Percentiles rank a stretch among this genome's conserved stretches.
Evolutionary conservation across 2,113 vertebrate genomes (phyloP).

Genomic region (Podarcis raffonei): DNA sequence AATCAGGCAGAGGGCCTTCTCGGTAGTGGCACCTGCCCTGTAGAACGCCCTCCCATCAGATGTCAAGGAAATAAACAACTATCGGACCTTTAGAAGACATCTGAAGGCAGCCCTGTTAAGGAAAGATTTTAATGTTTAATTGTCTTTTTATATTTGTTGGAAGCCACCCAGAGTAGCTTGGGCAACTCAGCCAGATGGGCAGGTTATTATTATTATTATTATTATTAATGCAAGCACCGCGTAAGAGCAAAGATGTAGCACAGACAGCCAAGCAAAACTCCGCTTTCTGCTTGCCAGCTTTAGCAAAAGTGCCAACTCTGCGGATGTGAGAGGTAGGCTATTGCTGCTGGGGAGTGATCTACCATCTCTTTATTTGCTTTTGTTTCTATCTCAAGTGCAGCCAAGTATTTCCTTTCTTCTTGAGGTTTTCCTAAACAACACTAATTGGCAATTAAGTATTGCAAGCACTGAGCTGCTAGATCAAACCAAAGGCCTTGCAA

Average conservation of each 20-base stretch:
- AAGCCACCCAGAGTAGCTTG: no score
- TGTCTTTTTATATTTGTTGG: no score
- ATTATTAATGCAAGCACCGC: neutral
- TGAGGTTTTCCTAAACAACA: neutral
- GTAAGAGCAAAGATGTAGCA: neutral
- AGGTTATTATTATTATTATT: no score
- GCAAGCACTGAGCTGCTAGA: constrained; percentile 4
- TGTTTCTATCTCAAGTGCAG: neutral
- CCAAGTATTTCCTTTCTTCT: neutral
- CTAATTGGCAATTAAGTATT: constrained; percentile 28
- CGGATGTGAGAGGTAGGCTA: accelerated
- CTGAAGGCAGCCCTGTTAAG: no score
- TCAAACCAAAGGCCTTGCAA: constrained; percentile 7
- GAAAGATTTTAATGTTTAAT: no score
- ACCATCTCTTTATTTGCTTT: neutral
- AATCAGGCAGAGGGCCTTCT: no score
- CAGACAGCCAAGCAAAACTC: accelerated
- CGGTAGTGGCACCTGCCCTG: accelerated
- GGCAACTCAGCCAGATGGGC: no score
- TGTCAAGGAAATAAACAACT: no score
- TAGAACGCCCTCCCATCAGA: no score
- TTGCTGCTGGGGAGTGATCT: neutral
- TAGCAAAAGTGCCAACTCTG: neutral
- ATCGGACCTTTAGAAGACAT: no score
- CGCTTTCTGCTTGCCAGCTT: accelerated